Evolutionary conservation across 2,797 vertebrate genomes (phyloP).

Genomic region (Petrocephalus sullivani): DNA sequence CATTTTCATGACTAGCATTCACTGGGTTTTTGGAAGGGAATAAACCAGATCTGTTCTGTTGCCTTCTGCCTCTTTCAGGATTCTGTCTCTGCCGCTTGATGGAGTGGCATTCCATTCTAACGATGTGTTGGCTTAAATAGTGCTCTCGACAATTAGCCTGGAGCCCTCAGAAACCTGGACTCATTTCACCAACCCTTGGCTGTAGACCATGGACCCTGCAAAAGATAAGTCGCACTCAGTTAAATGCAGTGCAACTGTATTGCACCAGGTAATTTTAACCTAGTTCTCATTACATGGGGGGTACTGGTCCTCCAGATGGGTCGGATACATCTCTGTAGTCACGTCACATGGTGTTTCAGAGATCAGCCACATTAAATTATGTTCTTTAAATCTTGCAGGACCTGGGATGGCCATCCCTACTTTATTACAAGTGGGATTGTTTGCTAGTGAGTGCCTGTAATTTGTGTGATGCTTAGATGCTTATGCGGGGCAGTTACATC

Average conservation of each 20-base stretch:
- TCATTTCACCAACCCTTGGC: neutral
- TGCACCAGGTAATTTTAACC: neutral
- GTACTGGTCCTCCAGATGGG: neutral
- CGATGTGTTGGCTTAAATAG: neutral
- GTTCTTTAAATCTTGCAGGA: neutral
- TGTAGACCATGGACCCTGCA: neutral
- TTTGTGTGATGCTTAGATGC: neutral
- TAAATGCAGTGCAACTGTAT: neutral
- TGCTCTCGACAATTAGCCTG: neutral
- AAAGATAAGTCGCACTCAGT: neutral
- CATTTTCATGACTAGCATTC: neutral
- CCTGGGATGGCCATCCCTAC: neutral
- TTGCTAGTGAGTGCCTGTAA: neutral
- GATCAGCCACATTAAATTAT: neutral
- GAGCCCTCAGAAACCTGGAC: neutral
- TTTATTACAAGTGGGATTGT: neutral
- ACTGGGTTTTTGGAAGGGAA: slow-evolving; percentile 1
- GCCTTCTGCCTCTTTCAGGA: slow-evolving; percentile 4
- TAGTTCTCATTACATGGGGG: neutral
- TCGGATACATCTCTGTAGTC: neutral
- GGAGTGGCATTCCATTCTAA: neutral
- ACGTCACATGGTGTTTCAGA: neutral
- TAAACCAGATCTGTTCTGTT: neutral
- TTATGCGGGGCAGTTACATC: neutral
- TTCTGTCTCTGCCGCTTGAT: neutral